Conservation (phyloP, 1,140 invertebrate species). For the Acyrthosiphon pisum region DNA sequence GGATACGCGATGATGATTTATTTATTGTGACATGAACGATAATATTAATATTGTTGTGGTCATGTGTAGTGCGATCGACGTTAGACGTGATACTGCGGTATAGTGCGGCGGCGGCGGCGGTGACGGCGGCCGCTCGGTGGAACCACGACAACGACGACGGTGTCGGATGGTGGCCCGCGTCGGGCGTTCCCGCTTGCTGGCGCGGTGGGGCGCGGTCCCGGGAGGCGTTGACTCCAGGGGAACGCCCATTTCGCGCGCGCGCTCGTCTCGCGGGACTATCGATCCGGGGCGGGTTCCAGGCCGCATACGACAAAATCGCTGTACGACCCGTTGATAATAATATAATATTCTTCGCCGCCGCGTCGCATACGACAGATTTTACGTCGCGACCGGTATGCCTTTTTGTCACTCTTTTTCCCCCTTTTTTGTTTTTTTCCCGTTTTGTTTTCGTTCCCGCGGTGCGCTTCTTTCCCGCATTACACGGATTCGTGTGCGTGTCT, state of each 20-base stretch:
- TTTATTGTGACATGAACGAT: background rate
- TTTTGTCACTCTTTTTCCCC: background rate
- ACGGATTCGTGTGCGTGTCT: background rate
- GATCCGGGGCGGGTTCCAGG: constrained; percentile 41
- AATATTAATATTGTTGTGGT: background rate
- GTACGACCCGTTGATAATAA: background rate
- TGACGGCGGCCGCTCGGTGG: background rate
- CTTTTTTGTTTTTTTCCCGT: background rate
- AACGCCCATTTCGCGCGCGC: constrained; percentile 45
- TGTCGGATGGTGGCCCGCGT: constrained; percentile 24
- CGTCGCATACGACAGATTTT: background rate
- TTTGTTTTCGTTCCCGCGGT: background rate
- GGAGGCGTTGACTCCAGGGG: background rate
- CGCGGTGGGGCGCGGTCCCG: background rate
- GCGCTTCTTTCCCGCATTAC: background rate
- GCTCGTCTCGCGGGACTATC: background rate
- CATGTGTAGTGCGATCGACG: background rate
- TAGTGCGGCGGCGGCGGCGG: constrained; percentile 3
- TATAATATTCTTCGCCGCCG: background rate
- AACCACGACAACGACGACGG: background rate
- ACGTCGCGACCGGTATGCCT: background rate
- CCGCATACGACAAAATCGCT: background rate
- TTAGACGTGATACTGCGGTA: background rate
- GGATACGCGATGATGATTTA: background rate
- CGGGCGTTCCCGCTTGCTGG: constrained; percentile 17